phyloP scores from a whole-genome alignment of 2,113 vertebrate species.

The Ictalurus furcatus region DNA sequence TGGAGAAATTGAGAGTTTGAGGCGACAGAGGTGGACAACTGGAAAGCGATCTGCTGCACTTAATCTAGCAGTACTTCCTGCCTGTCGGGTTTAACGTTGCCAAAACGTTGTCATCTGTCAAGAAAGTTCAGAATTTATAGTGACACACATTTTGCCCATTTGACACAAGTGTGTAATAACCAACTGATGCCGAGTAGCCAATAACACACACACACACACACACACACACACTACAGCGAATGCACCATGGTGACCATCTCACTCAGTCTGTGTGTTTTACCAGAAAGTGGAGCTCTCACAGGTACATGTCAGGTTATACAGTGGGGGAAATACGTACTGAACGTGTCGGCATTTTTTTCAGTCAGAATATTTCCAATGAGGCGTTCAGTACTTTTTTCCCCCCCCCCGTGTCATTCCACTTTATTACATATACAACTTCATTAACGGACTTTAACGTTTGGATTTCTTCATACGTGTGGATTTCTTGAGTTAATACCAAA shows the following conservation, averaged over 20 bases:
- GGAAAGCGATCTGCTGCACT: not conserved
- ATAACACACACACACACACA: not conserved
- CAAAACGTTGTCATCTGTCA: not conserved
- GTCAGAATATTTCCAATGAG: too few species aligned
- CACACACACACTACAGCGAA: not conserved
- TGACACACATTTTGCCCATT: not conserved
- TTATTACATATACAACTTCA: too few species aligned
- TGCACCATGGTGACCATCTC: not conserved
- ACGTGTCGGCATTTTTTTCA: too few species aligned
- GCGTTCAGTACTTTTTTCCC: too few species aligned
- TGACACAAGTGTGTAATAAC: not conserved
- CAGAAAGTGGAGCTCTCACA: too few species aligned
- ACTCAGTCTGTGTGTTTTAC: not conserved
- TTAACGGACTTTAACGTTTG: too few species aligned
- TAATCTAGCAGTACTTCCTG: constrained; percentile 3
- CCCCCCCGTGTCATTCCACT: too few species aligned
- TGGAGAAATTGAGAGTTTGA: not conserved
- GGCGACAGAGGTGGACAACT: constrained; percentile 1
- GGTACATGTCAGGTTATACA: not conserved
- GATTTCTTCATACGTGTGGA: too few species aligned
- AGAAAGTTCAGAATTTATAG: not conserved
- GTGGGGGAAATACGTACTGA: too few species aligned
- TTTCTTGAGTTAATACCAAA: too few species aligned
- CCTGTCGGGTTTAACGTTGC: not conserved
- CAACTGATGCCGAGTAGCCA: not conserved